Percentiles rank a stretch among this genome's conserved stretches.
Evolutionary conservation across 2,797 vertebrate genomes (phyloP).

Genomic region (Acanthornis magna): DNA sequence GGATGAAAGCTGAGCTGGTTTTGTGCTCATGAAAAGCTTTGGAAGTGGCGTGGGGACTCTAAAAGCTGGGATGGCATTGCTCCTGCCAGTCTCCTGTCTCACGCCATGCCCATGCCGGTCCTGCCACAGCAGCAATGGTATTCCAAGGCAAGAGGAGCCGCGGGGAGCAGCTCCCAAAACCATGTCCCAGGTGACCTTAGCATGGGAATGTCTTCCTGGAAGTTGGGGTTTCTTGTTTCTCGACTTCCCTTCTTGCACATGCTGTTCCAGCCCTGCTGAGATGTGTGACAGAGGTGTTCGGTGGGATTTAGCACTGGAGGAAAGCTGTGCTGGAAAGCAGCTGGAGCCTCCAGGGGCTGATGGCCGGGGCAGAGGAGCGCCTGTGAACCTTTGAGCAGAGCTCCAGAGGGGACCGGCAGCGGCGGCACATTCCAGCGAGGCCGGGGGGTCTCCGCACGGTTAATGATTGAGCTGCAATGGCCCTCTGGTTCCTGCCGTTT

Average conservation of each 20-base stretch:
- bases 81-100: background rate
- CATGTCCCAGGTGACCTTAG: rapidly evolving
- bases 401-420: background rate
- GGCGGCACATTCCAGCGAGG: constrained; percentile 54
- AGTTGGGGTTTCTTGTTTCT: background rate
- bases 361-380: background rate
- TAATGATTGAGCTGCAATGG: constrained; percentile 77
- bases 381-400: background rate
- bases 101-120: rapidly evolving
- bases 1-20: background rate
- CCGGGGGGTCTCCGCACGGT: constrained; percentile 63
- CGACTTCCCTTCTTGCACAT: rapidly evolving
- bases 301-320: background rate
- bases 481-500: constrained; percentile 28
- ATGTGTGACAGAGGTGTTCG: rapidly evolving
- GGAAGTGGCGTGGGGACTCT: rapidly evolving
- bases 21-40: background rate
- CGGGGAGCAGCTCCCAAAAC: background rate
- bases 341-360: background rate
- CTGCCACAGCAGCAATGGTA: background rate
- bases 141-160: background rate
- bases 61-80: background rate
- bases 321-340: background rate
- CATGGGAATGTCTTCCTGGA: rapidly evolving
- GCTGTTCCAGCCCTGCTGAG: background rate